Percentiles rank a stretch among this genome's conserved stretches.
Conservation (phyloP, 1,140 invertebrate genomes). For the Drosophila bocki region DNA sequence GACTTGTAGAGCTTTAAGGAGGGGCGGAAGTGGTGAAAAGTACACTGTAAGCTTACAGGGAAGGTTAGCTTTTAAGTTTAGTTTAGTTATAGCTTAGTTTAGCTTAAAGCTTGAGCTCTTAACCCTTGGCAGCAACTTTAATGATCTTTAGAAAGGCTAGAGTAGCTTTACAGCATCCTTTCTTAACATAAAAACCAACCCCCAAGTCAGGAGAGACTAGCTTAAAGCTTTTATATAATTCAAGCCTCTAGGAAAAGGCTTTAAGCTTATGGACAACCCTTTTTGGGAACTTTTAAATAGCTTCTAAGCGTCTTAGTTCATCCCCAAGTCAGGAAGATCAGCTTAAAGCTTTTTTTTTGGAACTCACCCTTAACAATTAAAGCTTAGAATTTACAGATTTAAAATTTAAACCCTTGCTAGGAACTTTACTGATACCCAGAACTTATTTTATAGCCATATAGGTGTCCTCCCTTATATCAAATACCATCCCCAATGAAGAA, state of each 20-base stretch:
- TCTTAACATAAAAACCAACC: too few relatives aligned
- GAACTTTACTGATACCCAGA: not conserved
- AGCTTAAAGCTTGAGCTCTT: too few relatives aligned
- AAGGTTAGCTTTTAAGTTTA: not conserved
- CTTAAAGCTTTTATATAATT: not conserved
- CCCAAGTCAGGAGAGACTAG: not conserved
- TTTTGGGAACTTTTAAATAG: not conserved
- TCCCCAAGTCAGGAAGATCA: not conserved
- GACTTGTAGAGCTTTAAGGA: not conserved
- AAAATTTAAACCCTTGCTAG: not conserved
- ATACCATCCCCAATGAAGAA: not conserved
- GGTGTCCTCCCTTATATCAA: not conserved
- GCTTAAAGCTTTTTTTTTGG: not conserved
- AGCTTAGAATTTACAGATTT: not conserved
- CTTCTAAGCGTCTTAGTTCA: not conserved
- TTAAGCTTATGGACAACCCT: not conserved
- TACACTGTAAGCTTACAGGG: not conserved
- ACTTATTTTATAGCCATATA: not conserved
- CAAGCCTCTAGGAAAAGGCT: not conserved
- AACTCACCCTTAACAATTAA: not conserved
- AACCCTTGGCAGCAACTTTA: too few relatives aligned
- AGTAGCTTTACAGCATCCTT: not conserved
- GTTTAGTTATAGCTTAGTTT: not conserved
- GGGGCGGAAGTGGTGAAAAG: conserved; percentile 5
- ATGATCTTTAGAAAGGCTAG: not conserved